Percentiles rank a stretch among this genome's conserved stretches.
These are phyloP conservation scores for Enteromius mattozi DNA, from an alignment of 2,797 vertebrate genomes.

Conservation along the genomic window DNA sequence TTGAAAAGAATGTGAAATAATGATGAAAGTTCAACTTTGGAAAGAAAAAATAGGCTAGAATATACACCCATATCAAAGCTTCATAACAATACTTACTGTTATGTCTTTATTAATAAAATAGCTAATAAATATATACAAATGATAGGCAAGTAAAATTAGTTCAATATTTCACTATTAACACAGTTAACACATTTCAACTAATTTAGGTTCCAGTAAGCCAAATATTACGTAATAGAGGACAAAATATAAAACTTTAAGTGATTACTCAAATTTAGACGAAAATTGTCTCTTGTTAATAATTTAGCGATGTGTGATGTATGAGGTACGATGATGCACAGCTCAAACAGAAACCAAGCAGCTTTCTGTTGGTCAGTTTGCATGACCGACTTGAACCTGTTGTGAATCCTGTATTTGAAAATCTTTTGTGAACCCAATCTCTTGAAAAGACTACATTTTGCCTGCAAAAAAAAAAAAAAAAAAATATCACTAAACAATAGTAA, in stretches of 20 bases:
- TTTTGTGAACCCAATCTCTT: not conserved
- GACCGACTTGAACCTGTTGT: not conserved
- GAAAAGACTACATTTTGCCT: not conserved
- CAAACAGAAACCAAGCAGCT: not conserved
- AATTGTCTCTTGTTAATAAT: not conserved
- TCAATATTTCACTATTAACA: slow-evolving; percentile 12
- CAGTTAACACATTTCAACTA: not conserved
- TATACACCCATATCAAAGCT: not conserved
- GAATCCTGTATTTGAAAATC: not conserved
- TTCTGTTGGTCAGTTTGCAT: not conserved
- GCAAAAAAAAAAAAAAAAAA: too few species aligned
- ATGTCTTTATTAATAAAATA: not conserved
- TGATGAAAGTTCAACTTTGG: not conserved
- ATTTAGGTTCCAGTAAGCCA: not conserved
- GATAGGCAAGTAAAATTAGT: slow-evolving; percentile 14
- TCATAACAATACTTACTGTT: not conserved
- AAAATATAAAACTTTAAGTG: not conserved
- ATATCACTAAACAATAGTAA: not conserved
- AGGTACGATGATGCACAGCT: not conserved
- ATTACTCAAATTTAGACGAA: not conserved
- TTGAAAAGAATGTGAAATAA: not conserved
- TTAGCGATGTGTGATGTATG: not conserved
- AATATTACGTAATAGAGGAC: not conserved
- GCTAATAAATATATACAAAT: slow-evolving; percentile 9
- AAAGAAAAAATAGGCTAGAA: not conserved